Evolutionary conservation across 2,113 vertebrate genomes (phyloP).

Genomic region (Apteryx owenii): DNA sequence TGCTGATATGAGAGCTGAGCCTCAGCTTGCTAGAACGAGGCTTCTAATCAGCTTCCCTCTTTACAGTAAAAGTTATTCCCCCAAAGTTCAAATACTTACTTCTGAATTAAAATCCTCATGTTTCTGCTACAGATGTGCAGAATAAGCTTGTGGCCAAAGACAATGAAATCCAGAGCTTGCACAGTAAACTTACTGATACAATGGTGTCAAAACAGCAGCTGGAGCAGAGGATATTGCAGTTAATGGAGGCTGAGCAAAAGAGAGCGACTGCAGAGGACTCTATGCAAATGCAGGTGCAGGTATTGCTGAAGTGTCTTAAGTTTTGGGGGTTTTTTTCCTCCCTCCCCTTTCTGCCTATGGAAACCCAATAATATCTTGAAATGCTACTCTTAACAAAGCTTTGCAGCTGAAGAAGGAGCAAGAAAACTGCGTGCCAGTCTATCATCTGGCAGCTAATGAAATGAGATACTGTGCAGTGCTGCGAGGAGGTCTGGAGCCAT

Average conservation of each 20-base stretch:
- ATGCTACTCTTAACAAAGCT: background rate
- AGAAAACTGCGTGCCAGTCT: background rate
- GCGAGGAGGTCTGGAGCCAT: background rate
- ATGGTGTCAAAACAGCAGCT: constrained; percentile 92
- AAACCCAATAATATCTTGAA: background rate
- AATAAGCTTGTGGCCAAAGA: constrained; percentile 89
- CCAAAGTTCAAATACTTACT: background rate
- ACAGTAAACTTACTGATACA: constrained; percentile 91
- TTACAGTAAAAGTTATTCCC: background rate
- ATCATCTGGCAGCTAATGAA: background rate
- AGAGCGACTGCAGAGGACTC: constrained; percentile 85
- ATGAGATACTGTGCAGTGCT: background rate
- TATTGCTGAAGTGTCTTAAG: background rate
- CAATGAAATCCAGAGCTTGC: constrained; percentile 93
- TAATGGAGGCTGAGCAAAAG: constrained; percentile 91
- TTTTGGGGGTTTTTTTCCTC: background rate
- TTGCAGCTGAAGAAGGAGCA: background rate
- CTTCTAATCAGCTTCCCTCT: background rate
- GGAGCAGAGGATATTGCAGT: constrained; percentile 91
- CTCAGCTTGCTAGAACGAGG: background rate
- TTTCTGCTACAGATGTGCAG: constrained; percentile 88
- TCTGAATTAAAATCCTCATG: background rate
- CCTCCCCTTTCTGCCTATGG: background rate
- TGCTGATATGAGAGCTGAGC: background rate
- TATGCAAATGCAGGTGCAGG: constrained; percentile 85